Evolutionary conservation across 2,888 invertebrate species (phyloP), one percentile per base, ranked within the genome.

Genomic region (Lasioglossum marginatum): DNA sequence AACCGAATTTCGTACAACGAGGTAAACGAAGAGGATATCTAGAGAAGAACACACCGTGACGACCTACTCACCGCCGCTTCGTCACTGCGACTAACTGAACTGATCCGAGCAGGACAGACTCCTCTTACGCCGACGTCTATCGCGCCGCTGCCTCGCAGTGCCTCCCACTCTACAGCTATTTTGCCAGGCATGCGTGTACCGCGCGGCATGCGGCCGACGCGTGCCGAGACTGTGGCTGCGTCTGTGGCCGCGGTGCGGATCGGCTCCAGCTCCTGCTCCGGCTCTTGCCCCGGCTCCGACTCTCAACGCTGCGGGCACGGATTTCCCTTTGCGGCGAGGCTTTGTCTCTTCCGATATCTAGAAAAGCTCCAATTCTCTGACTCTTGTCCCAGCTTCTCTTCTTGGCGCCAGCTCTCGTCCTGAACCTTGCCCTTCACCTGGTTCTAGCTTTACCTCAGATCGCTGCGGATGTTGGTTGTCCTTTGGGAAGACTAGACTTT

Each of bases 51-150:
- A 60, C 85, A 80, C 43, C 72, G 80, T 60, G 80, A 76, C 70
- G 74, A 88, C 86, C 88, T 89, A 90, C 90, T 85, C 93, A 90
- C 88, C 92, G 91, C 92, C 92, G 93, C 93, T 92, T 91, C 93
- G 90, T 86, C 88, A 90, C 91, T 90, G 90, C 93, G 93, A 94
- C 94, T 93, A 92, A 72, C 87, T 88, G 63, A 31, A 71, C 19
- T n/a, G 52, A 52, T 52, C 52, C 70, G n/a, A 72, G 72, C 72
- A 48, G 45, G 19, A 12, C 52, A 43, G 83, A 34, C 16, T 52
- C 68, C 48, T n/a, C 34, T 37, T 23, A 71, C 80, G 23, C 71
- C 82, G 63, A 71, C 63, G 57, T 60, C 73, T 52, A 66, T 31
- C 82, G 76, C 79, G 81, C 77, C 88, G 80, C 79, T 60, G 83